Base-by-base conservation (phyloP, 1,140 invertebrate genomes). In the Zelostemma sp. region DNA sequence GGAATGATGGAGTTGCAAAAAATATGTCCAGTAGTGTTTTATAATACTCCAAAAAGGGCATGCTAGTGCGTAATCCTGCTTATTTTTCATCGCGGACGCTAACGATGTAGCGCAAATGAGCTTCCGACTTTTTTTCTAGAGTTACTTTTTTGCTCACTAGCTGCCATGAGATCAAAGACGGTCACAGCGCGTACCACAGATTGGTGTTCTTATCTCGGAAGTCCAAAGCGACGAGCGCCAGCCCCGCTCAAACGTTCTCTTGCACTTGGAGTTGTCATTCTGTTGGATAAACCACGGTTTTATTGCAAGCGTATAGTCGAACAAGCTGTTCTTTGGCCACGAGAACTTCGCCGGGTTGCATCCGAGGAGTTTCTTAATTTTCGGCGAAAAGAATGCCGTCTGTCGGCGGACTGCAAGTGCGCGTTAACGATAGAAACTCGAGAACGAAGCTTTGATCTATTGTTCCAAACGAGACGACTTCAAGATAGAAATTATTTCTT, bases 111-210 rank as follows among this genome's bases (percentile, higher is more conserved):
- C 35, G 5, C 35, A 49, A 62, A 63, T 63, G 45, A 68, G 54
- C 35, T 25, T 49, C 15, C 5, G 59, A 68, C 50, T 59, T 68
- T 68, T 63, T 55, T 68, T 58, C 55, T 50, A 17, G 25, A 16
- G 33, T 58, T 62, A 47, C 19, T 43, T 68, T 62, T 68, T 58
- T 68, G 41, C 48, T 12, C 18, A n/a, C n/a, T n/a, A n/a, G n/a
- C 19, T 33, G 35, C 38, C 17, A 40, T 25, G 48, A 58, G 59
- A 68, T 68, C 65, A 68, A 68, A 68, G 65, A 62, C 65, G 21
- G 49, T 68, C 58, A 68, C 65, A 54, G 61, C 46, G 65, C 19
- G 33, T 33, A 50, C 49, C 59, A 38, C 59, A 63, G 58, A 68
- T 68, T 68, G 59, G 43, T 55, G 49, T 54, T 43, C 41, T 55